Evolutionary conservation across 1,140 invertebrate genomes (phyloP).

Genomic region (Diprion similis): DNA sequence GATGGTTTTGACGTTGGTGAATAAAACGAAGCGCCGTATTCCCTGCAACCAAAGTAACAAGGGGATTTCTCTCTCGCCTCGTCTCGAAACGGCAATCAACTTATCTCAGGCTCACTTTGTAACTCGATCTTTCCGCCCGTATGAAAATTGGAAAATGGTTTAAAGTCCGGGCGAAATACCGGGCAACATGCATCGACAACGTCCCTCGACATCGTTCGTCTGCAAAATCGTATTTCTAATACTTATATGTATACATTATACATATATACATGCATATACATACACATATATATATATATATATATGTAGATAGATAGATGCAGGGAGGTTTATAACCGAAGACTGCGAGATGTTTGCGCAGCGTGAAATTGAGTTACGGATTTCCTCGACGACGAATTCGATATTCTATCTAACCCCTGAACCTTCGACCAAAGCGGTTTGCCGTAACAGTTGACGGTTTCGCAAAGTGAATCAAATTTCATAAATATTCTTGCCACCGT

Average conservation of each 20-base stretch:
- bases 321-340: background rate
- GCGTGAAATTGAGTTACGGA: background rate
- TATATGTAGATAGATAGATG: background rate
- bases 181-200: background rate
- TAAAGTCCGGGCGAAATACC: background rate
- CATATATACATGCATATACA: background rate
- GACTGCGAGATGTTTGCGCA: background rate
- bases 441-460: too few species aligned
- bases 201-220: slow-evolving; percentile 13
- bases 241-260: slow-evolving; percentile 32
- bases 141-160: slow-evolving; percentile 36
- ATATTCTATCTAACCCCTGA: too few species aligned
- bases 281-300: background rate
- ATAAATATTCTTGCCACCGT: too few species aligned
- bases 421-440: too few species aligned
- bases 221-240: slow-evolving; percentile 50
- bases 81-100: background rate
- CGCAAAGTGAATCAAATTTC: too few species aligned
- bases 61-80: background rate
- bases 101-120: slow-evolving; percentile 13
- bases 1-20: too few species aligned
- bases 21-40: too few species aligned
- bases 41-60: too few species aligned
- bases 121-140: slow-evolving; percentile 29
- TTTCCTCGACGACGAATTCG: background rate